Percentiles rank a stretch among this genome's conserved stretches.
Evolutionary conservation across 1,140 invertebrate species (phyloP).

Genomic region (Drosophila seguyi): DNA sequence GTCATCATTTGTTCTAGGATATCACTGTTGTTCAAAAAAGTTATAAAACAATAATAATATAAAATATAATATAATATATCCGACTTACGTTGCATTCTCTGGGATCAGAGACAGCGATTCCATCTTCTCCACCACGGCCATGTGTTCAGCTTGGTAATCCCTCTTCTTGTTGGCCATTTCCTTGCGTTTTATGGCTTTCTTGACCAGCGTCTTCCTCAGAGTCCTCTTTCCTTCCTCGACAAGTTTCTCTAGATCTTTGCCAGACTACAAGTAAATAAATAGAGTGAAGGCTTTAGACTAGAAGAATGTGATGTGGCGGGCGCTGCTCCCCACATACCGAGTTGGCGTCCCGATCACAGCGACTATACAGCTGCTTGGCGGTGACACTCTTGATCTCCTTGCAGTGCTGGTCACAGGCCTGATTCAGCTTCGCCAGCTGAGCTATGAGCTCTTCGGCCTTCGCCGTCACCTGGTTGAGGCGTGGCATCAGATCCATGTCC

Average conservation of each 20-base stretch:
- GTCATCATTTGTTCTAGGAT: too few species aligned
- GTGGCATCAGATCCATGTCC: background rate
- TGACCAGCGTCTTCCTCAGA: background rate
- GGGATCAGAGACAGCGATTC: too few species aligned
- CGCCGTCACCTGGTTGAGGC: background rate
- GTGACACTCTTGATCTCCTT: background rate
- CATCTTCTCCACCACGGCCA: too few species aligned
- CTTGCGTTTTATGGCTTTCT: background rate
- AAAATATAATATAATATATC: too few species aligned
- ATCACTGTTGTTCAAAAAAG: background rate
- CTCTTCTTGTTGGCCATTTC: background rate
- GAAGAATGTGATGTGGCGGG: background rate
- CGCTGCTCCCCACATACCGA: background rate
- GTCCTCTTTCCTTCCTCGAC: background rate
- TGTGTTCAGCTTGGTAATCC: too few species aligned
- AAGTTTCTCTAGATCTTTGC: background rate
- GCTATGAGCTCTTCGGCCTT: background rate
- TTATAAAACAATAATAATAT: background rate
- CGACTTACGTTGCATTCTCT: too few species aligned
- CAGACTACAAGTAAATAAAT: background rate
- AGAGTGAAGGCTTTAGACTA: background rate
- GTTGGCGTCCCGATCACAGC: background rate
- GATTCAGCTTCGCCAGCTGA: background rate
- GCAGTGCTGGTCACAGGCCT: background rate
- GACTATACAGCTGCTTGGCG: background rate